A percentile compares a stretch with the other conserved stretches of the same genome.
phyloP scores from a whole-genome alignment of 2,797 vertebrate species.

The Enteromius afrohamiltoni region DNA sequence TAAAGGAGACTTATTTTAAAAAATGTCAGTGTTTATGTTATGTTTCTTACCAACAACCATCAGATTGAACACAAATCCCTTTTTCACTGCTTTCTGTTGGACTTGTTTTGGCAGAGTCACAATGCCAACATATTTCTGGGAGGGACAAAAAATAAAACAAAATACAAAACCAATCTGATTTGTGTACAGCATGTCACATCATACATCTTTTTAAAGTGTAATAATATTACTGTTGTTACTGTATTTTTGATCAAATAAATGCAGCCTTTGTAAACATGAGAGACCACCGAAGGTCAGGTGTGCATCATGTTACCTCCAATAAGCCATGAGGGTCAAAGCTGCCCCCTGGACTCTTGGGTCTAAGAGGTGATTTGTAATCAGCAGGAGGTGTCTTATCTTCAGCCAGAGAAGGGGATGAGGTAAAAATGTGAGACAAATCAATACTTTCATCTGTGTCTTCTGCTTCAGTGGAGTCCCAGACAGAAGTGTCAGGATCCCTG shows the following conservation, averaged over 20 bases:
- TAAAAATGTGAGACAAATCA: neutral
- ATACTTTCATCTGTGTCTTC: neutral
- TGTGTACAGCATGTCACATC: neutral
- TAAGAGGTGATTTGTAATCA: conserved; percentile 76
- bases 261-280: neutral
- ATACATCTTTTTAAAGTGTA: neutral
- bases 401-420: neutral
- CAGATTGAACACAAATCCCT: conserved; percentile 86
- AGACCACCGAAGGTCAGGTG: neutral
- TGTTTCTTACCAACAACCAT: conserved; percentile 80
- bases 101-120: conserved; percentile 84
- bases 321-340: conserved; percentile 88
- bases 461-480: neutral
- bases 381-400: conserved; percentile 58
- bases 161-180: neutral
- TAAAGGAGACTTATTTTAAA: neutral
- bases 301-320: conserved; percentile 79
- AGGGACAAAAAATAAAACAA: neutral
- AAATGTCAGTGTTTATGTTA: neutral
- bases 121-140: conserved; percentile 84
- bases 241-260: neutral
- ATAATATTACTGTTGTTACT: neutral
- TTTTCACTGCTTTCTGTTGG: conserved; percentile 85
- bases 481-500: conserved; percentile 12
- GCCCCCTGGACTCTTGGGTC: conserved; percentile 87